These are phyloP conservation scores for Oscheius sp. DNA, from an alignment of 2,888 invertebrate species.

Conservation along the genomic window DNA sequence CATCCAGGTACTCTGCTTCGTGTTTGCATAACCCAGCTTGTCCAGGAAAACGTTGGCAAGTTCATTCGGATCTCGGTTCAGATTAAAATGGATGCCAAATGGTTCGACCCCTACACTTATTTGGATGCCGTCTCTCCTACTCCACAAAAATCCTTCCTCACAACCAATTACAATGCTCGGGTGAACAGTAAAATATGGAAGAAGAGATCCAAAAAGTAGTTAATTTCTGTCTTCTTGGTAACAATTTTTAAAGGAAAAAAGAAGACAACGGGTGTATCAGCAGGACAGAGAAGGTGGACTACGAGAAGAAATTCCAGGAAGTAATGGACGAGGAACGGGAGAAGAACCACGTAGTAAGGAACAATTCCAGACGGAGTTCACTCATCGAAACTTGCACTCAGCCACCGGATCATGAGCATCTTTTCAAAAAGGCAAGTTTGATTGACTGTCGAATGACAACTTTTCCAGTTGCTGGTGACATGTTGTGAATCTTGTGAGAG, in stretches of 20 bases:
- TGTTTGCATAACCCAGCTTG: neutral
- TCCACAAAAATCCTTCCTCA: conserved; percentile 68
- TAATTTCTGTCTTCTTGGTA: neutral
- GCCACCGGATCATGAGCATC: conserved; percentile 47
- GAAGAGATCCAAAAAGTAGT: conserved; percentile 52
- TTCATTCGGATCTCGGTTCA: conserved; percentile 62
- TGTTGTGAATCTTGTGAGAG: conserved; percentile 71
- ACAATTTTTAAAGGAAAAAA: conserved; percentile 11
- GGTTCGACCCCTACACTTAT: conserved; percentile 69
- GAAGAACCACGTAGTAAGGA: neutral
- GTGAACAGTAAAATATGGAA: conserved; percentile 70
- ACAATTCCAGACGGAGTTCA: conserved; percentile 15
- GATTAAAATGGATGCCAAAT: conserved; percentile 63
- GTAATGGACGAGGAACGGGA: conserved; percentile 56
- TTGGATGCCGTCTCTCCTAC: conserved; percentile 67
- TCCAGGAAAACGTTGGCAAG: conserved; percentile 60
- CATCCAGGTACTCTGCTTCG: conserved; percentile 41
- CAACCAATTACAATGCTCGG: conserved; percentile 70
- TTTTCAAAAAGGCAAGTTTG: conserved; percentile 58
- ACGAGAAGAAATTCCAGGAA: conserved; percentile 58
- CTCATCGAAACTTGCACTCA: conserved; percentile 23
- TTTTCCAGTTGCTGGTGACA: conserved; percentile 63
- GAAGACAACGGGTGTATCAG: conserved; percentile 14
- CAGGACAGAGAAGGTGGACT: conserved; percentile 52
- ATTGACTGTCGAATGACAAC: neutral